Percentiles rank a stretch among this genome's conserved stretches.
Conservation (phyloP, 2,113 vertebrate genomes). For the Bambusicola thoracicus region DNA sequence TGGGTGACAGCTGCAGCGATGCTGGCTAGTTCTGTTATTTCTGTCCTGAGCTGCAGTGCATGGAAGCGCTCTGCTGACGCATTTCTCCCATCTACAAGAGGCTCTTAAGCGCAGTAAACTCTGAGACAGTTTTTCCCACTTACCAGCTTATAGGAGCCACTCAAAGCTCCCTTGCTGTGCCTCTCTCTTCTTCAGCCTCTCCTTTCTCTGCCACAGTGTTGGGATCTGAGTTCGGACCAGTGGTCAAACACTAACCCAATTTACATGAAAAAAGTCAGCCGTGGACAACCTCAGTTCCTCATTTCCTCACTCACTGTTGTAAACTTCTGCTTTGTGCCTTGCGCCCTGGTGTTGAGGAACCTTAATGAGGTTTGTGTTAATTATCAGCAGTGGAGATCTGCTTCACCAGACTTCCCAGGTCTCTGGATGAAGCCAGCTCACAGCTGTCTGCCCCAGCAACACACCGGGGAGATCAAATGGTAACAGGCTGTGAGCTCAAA, state of each 20-base stretch:
- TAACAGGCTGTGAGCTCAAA: neutral
- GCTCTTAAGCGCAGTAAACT: neutral
- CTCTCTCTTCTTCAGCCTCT: neutral
- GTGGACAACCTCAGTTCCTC: neutral
- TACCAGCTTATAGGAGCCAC: neutral
- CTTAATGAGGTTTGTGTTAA: neutral
- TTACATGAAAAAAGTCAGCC: neutral
- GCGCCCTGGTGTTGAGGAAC: neutral
- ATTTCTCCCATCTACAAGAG: neutral
- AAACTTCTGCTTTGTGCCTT: neutral
- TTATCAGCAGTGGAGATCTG: neutral
- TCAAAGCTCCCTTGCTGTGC: neutral
- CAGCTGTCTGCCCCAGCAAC: neutral
- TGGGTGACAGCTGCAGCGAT: accelerated
- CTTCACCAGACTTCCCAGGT: neutral
- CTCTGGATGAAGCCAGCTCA: neutral
- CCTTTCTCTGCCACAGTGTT: neutral
- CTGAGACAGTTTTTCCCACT: neutral
- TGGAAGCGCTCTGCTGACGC: neutral
- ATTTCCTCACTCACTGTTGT: neutral
- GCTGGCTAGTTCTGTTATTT: neutral
- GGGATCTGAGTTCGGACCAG: neutral
- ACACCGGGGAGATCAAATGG: neutral
- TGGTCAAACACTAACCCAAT: neutral
- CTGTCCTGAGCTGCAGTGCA: neutral